Percentiles rank a stretch among this genome's conserved stretches.
These are phyloP conservation scores for Plusia festucae DNA, from an alignment of 2,888 invertebrate species.

Conservation along the genomic window DNA sequence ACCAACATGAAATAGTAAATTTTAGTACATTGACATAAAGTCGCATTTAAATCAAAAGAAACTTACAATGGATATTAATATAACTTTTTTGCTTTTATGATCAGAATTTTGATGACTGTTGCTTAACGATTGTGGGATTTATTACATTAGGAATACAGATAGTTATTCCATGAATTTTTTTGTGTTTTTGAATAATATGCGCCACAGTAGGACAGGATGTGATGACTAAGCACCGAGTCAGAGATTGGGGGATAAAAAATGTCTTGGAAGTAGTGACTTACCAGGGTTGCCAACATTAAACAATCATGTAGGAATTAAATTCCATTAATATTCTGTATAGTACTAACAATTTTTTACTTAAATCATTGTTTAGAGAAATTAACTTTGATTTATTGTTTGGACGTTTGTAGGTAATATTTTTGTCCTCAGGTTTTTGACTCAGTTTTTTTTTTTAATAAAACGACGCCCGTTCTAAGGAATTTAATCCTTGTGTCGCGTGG, in stretches of 20 bases:
- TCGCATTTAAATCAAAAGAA: slow-evolving; percentile 39
- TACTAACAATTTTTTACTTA: too few relatives aligned
- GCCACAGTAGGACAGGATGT: slow-evolving; percentile 27
- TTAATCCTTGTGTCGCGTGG: too few relatives aligned
- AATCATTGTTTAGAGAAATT: too few relatives aligned
- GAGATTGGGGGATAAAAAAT: slow-evolving; percentile 32
- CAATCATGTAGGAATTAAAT: background rate
- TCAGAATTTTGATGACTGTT: slow-evolving; percentile 17
- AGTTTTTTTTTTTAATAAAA: too few relatives aligned
- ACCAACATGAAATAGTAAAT: slow-evolving; percentile 40
- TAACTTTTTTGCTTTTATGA: slow-evolving; percentile 26
- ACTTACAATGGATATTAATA: slow-evolving; percentile 35
- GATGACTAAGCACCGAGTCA: slow-evolving; percentile 46
- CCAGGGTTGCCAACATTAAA: background rate
- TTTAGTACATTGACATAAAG: slow-evolving; percentile 38
- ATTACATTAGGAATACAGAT: slow-evolving; percentile 11
- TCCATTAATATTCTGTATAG: too few relatives aligned
- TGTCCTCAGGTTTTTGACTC: too few relatives aligned
- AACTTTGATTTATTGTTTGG: too few relatives aligned
- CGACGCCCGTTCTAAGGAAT: too few relatives aligned
- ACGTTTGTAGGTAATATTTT: too few relatives aligned
- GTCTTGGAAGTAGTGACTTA: slow-evolving; percentile 12
- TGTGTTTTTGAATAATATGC: slow-evolving; percentile 13
- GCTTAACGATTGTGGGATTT: slow-evolving; percentile 34
- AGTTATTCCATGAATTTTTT: slow-evolving; percentile 14